phyloP scores from a whole-genome alignment of 2,888 invertebrate genomes.

The Dione vanillae region DNA sequence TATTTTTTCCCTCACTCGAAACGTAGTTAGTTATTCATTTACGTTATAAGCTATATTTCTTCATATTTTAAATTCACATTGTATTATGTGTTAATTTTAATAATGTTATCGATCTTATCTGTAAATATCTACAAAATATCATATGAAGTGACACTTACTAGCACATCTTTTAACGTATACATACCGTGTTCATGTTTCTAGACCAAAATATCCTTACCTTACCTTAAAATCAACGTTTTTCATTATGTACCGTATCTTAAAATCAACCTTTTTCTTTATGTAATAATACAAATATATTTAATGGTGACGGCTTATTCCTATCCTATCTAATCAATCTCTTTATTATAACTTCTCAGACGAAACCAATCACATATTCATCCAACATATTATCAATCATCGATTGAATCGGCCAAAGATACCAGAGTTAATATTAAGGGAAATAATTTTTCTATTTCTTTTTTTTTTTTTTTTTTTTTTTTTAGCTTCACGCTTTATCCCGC shows the following conservation, averaged over 20 bases:
- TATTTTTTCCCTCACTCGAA: background rate
- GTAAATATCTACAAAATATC: no score
- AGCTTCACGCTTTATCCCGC: no score
- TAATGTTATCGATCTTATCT: no score
- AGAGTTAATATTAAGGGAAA: background rate
- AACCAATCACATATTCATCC: slow-evolving; percentile 30
- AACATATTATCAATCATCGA: slow-evolving; percentile 23
- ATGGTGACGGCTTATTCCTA: slow-evolving; percentile 52
- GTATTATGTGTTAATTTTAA: no score
- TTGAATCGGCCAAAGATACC: slow-evolving; percentile 7
- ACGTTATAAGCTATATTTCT: background rate
- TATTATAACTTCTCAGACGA: slow-evolving; percentile 44
- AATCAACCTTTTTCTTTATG: slow-evolving; percentile 48
- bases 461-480: no score
- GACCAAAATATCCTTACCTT: background rate
- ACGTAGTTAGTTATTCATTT: background rate
- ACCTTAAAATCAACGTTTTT: slow-evolving; percentile 45
- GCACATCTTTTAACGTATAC: no score
- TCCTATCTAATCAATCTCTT: slow-evolving; percentile 53
- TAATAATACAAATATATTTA: slow-evolving; percentile 60
- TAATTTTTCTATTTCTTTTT: background rate
- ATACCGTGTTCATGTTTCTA: no score
- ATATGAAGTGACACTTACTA: no score
- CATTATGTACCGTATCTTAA: slow-evolving; percentile 46
- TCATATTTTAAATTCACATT: no score